These are phyloP conservation scores for Philypnodon macrostomus DNA, from an alignment of 2,797 vertebrate species.

Conservation along the genomic window DNA sequence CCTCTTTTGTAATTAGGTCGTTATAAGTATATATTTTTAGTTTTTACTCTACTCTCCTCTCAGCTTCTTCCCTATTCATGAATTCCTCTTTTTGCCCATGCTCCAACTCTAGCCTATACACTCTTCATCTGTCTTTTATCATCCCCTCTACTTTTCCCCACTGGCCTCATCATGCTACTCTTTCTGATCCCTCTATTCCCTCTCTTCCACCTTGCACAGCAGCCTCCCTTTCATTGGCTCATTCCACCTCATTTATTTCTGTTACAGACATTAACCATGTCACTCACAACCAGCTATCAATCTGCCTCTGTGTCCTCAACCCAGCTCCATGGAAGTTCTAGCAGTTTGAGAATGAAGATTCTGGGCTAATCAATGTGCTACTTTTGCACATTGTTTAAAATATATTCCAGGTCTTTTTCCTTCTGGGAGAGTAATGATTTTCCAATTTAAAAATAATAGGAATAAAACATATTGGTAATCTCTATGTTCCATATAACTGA, in stretches of 20 bases:
- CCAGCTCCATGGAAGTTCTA: not conserved
- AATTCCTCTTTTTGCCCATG: not conserved
- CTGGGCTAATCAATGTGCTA: too few relatives aligned
- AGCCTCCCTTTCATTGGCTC: not conserved
- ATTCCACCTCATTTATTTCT: not conserved
- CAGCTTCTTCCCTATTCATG: conserved; percentile 7
- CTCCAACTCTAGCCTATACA: not conserved
- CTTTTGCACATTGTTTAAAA: too few relatives aligned
- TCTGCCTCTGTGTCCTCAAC: not conserved
- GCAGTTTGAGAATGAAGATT: too few relatives aligned
- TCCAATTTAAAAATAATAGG: too few relatives aligned
- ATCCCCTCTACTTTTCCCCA: not conserved
- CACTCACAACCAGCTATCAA: not conserved
- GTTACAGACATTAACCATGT: not conserved
- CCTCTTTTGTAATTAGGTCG: too few relatives aligned
- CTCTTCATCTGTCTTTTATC: conserved; percentile 5
- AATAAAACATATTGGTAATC: too few relatives aligned
- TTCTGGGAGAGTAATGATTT: too few relatives aligned
- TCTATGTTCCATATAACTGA: too few relatives aligned
- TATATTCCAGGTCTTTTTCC: too few relatives aligned
- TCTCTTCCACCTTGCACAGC: not conserved
- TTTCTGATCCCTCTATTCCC: conserved; percentile 8
- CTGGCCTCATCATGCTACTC: conserved; percentile 1
- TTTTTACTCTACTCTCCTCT: not conserved
- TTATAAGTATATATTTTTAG: too few relatives aligned